Conservation (phyloP, 1,140 invertebrate genomes). For the Drosophila orena region DNA sequence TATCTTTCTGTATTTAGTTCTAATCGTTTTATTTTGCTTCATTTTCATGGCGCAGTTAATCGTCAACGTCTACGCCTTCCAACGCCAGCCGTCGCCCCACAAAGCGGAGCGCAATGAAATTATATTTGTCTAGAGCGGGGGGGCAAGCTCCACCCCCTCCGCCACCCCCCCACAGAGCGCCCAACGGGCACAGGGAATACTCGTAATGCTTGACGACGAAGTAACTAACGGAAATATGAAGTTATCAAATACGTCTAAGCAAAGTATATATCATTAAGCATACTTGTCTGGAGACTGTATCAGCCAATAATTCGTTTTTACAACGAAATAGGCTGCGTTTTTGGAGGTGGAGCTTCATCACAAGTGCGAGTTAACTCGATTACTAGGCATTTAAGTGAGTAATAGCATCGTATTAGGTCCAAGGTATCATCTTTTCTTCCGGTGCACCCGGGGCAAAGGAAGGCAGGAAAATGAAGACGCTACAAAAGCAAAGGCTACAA, state of each 20-base stretch:
- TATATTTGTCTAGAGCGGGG: slow-evolving; percentile 76
- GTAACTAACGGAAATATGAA: neutral
- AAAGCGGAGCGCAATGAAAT: slow-evolving; percentile 79
- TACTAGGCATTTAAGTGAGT: neutral
- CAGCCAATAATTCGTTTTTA: neutral
- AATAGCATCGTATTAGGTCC: neutral
- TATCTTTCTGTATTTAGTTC: slow-evolving; percentile 83
- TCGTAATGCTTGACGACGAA: neutral
- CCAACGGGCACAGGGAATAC: neutral
- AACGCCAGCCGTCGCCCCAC: slow-evolving; percentile 74
- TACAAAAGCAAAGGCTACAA: slow-evolving; percentile 51
- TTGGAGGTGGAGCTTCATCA: too few species aligned
- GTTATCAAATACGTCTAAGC: neutral
- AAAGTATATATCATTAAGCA: neutral
- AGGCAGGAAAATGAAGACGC: slow-evolving; percentile 23
- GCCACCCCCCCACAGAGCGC: neutral
- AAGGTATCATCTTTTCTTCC: neutral
- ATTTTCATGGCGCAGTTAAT: slow-evolving; percentile 85
- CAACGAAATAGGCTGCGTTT: neutral
- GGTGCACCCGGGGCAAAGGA: slow-evolving; percentile 12
- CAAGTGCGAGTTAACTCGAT: too few species aligned
- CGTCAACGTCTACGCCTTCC: slow-evolving; percentile 84
- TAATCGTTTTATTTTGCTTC: slow-evolving; percentile 85
- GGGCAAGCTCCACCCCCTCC: neutral
- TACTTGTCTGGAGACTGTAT: slow-evolving; percentile 3